Conservation (phyloP, 2,797 vertebrate genomes). For the Setipinna tenuifilis region DNA sequence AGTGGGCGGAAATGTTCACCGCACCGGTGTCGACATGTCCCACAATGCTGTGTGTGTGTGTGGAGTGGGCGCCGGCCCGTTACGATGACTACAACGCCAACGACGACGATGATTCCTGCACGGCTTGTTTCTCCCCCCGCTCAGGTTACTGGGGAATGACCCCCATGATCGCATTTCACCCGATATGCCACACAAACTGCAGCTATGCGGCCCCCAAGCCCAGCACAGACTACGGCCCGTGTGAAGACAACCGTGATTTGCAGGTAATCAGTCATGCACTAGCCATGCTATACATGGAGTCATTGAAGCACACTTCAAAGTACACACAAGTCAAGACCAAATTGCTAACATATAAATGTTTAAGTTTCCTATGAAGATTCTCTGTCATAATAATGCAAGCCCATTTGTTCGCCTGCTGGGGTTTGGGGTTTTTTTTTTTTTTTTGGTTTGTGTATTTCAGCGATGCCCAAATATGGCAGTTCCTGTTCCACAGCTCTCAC, state of each 20-base stretch:
- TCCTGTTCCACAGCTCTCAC: background rate
- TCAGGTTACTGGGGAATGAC: constrained; percentile 20
- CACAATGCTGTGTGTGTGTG: background rate
- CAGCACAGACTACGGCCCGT: background rate
- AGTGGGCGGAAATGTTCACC: background rate
- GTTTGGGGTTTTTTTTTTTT: background rate
- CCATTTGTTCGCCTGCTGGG: background rate
- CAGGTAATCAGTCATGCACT: background rate
- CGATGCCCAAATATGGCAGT: constrained; percentile 18
- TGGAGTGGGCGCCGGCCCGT: background rate
- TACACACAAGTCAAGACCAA: background rate
- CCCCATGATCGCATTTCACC: background rate
- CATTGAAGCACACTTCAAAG: background rate
- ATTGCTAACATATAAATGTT: background rate
- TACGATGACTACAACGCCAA: too few species aligned
- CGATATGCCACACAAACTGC: background rate
- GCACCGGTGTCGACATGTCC: constrained; percentile 29
- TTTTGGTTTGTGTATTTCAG: background rate
- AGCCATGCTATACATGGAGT: too few species aligned
- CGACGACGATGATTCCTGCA: constrained; percentile 11
- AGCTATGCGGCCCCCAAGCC: background rate
- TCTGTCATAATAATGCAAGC: background rate
- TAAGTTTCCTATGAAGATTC: background rate
- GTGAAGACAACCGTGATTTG: background rate
- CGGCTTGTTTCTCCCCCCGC: background rate